Percentiles rank a stretch among this genome's conserved stretches.
These are phyloP conservation scores for Chalcosyrphus nemorum DNA, from an alignment of 2,888 invertebrate species.

Conservation along the genomic window DNA sequence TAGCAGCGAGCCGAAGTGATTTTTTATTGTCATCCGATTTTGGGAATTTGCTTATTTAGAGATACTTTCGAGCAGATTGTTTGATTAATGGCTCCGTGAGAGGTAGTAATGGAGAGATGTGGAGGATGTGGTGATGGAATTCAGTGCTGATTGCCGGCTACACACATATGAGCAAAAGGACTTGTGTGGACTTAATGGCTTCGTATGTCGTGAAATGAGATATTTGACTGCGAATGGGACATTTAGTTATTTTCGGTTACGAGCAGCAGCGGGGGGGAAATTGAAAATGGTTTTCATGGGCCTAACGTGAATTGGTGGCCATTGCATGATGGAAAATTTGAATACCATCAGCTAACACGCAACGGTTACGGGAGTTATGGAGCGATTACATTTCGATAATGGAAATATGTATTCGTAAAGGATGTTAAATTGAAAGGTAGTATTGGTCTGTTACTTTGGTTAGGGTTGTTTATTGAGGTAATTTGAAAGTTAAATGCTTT, in stretches of 20 bases:
- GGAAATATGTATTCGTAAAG: constrained; percentile 34
- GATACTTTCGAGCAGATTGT: constrained; percentile 72
- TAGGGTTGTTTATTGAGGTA: constrained; percentile 34
- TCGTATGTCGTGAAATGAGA: constrained; percentile 61
- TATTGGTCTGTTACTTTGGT: background rate
- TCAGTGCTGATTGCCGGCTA: constrained; percentile 55
- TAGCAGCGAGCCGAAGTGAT: constrained; percentile 63
- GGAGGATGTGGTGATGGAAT: constrained; percentile 48
- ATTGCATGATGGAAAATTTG: constrained; percentile 58
- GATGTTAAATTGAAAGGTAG: constrained; percentile 18
- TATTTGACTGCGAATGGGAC: constrained; percentile 64
- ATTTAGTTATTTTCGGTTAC: constrained; percentile 17
- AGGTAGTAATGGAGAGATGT: constrained; percentile 28
- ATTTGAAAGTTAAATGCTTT: constrained; percentile 62
- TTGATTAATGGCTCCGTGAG: constrained; percentile 71
- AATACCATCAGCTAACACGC: constrained; percentile 44
- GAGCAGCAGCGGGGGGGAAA: constrained; percentile 31
- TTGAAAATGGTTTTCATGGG: constrained; percentile 21
- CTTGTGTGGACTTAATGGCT: constrained; percentile 68
- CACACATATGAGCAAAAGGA: constrained; percentile 39
- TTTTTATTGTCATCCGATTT: constrained; percentile 72
- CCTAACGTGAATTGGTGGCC: constrained; percentile 15
- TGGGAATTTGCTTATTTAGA: constrained; percentile 72
- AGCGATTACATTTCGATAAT: constrained; percentile 37
- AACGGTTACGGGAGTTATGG: constrained; percentile 31